Percentiles rank a stretch among this genome's conserved stretches.
Evolutionary conservation across 2,113 vertebrate genomes (phyloP).

Genomic region (Gallinago media): DNA sequence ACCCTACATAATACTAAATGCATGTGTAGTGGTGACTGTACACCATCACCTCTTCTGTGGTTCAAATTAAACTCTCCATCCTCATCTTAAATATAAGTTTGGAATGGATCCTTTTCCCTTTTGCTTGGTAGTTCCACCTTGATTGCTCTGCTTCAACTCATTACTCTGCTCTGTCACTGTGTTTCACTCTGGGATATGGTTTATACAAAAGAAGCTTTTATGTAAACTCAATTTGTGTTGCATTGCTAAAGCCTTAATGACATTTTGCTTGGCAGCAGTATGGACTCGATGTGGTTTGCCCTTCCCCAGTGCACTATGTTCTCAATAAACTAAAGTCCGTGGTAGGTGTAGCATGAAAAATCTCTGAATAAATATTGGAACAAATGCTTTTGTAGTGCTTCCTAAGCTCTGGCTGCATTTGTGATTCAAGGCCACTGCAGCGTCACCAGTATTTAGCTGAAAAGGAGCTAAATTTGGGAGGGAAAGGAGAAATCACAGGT

Average conservation of each 20-base stretch:
- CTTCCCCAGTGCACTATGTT: constrained; percentile 52
- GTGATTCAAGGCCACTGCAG: not conserved
- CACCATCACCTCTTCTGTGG: not conserved
- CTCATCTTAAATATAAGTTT: not conserved
- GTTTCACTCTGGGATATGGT: constrained; percentile 34
- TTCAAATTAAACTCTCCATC: not conserved
- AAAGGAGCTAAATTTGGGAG: constrained; percentile 24
- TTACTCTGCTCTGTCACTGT: constrained; percentile 27
- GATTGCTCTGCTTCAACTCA: constrained; percentile 22
- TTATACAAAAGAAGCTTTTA: constrained; percentile 59
- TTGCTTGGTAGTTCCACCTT: constrained; percentile 33
- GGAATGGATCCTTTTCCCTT: not conserved
- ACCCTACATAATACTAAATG: not conserved
- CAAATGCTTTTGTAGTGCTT: constrained; percentile 42
- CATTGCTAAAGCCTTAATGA: constrained; percentile 65
- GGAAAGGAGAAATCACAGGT: not conserved
- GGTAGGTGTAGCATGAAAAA: constrained; percentile 69
- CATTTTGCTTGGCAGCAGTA: constrained; percentile 52
- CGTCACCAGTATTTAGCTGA: not conserved
- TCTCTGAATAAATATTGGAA: constrained; percentile 58
- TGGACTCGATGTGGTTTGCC: constrained; percentile 32
- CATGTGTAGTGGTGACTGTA: not conserved
- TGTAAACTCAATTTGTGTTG: constrained; percentile 56
- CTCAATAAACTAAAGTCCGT: constrained; percentile 34
- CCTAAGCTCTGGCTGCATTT: not conserved